Evolutionary conservation across 2,888 invertebrate genomes (phyloP), one percentile per base, ranked within the genome.

Genomic region (Cephonodes hylas): DNA sequence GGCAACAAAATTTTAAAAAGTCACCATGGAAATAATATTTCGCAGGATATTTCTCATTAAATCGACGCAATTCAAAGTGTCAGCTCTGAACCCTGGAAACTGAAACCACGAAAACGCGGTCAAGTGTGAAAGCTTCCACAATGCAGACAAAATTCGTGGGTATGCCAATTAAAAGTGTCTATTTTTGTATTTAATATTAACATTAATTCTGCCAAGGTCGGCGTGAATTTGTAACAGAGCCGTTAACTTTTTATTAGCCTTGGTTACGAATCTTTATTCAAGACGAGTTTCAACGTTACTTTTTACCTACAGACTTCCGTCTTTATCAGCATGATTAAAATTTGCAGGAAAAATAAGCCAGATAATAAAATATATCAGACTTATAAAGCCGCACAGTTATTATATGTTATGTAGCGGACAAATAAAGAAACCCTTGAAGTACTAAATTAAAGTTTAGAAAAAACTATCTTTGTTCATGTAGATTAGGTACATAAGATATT

Each of bases 21-120:
- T 5, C 31, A 10, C 4, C 18, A 71, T 69, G 68, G 68, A 38
- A 74, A 70, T 74, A 64, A 70, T 74, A 67, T 72, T 73, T 65
- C 57, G 62, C 58, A 63, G 67, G 65, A 68, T 66, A 70, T 74
- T 74, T 62, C 63, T 72, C 70, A 76, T 73, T 76, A 66, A 68
- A 76, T 74, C 68, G 73, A 65, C 71, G 65, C 64, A 66, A 66
- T 71, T 71, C 67, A 48, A 66, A 68, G 60, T 69, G 65, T 66
- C 63, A 63, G 53, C 27, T 53, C 60, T 57, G 65, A 58, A 64
- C 58, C 42, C 61, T 62, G 63, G 53, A 64, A 72, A 67, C 73
- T 72, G 69, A 44, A 58, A 68, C 64, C 66, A 66, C 70, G 68
- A 71, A 69, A 70, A 66, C 27, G 65, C 66, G 70, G 69, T 69